A percentile compares a stretch with the other conserved stretches of the same genome.
These are phyloP conservation scores for Acrocephalus scirpaceus DNA, from an alignment of 2,797 vertebrate genomes.

Conservation along the genomic window DNA sequence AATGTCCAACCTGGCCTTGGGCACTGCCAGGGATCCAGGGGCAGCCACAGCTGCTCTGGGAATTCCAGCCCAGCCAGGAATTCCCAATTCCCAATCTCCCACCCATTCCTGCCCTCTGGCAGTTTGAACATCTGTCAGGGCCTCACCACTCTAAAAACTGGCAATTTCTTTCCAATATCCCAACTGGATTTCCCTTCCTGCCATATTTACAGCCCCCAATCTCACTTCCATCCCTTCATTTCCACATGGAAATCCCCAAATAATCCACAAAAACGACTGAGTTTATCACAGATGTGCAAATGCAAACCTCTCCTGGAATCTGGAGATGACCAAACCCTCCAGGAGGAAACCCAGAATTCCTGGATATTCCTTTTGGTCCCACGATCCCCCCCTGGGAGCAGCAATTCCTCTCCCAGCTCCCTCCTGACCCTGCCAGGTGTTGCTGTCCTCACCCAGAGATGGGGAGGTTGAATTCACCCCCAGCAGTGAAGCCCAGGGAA, in stretches of 20 bases:
- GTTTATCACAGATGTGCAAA: neutral
- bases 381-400: neutral
- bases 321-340: neutral
- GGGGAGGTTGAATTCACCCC: neutral
- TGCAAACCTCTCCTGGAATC: neutral
- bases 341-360: neutral
- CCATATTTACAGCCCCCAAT: fast-evolving
- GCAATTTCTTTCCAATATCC: neutral
- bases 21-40: neutral
- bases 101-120: neutral
- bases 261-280: fast-evolving
- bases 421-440: neutral
- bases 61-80: neutral
- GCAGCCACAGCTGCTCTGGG: neutral
- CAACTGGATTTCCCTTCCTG: neutral
- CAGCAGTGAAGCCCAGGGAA: neutral
- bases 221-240: neutral
- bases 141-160: neutral
- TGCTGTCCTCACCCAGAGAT: neutral
- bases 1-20: no score
- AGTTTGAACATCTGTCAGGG: no score
- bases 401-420: neutral
- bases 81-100: neutral
- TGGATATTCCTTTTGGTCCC: neutral
- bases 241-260: neutral